Evolutionary conservation across 1,140 invertebrate genomes (phyloP), one percentile per base, ranked within the genome.

Genomic region (Calycopis cecrops): DNA sequence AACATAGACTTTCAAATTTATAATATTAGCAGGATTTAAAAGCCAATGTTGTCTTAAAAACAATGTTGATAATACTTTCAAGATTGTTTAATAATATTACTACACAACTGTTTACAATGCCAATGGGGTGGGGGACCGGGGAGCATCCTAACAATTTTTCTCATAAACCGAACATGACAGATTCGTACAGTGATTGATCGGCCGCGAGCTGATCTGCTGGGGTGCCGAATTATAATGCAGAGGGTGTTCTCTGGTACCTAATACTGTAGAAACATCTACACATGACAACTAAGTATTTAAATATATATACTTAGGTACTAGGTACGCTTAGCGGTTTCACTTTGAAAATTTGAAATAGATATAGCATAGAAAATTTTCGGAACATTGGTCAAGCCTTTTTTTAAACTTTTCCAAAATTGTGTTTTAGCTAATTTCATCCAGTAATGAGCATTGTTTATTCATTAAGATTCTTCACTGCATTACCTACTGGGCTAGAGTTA

Each of bases 141-240:
- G 65, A 67, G 73, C 73, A 70, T 84, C 79, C 79, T 73, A 71
- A 81, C 85, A 85, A 88, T 88, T 88, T 88, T 88, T 88, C 87
- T 88, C 81, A 85, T 87, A 88, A 88, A 88, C 82, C 86, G 76
- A 88, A 88, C 87, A 88, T 88, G 87, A 88, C 87, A 88, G 86
- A 88, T 87, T 79, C 79, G 83, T 86, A 82, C 80, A 83, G 82
- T 82, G 85, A 88, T 88, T 87, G 87, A 88, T 88, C 73, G 76
- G 67, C 70, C 60, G 57, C 67, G 69, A 73, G 72, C 74, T 83
- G 79, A 85, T 83, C 78, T 76, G 63, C 38, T 67, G 71, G 83
- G 83, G 83, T 77, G 76, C 79, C 71, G 79, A 85, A 87, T 87
- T 85, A 85, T 85, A 84, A 85, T 86, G 69, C 79, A 60, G 65